Percentiles rank a stretch among this genome's conserved stretches.
Evolutionary conservation across 37 sponge, comb jelly and placozoan species (phyloP).

Genomic region (Agelas oroides): DNA sequence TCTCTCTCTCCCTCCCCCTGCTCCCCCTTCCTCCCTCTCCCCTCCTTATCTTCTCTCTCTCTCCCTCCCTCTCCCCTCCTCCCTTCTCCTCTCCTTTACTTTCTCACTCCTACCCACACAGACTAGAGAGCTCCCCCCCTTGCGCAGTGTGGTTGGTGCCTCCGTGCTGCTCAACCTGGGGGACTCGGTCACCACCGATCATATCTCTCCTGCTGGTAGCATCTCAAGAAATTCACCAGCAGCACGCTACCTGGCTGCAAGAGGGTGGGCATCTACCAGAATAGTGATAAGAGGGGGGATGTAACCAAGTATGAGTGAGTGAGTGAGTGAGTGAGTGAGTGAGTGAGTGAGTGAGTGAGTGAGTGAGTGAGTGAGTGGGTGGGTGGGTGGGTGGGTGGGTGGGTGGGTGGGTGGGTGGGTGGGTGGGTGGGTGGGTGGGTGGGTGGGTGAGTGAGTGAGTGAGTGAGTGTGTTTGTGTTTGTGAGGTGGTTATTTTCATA

Average conservation of each 20-base stretch:
- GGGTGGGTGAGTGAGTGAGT: too few species aligned
- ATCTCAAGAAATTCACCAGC: slow-evolving; percentile 93
- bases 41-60: too few species aligned
- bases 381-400: too few species aligned
- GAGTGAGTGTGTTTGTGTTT: too few species aligned
- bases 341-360: too few species aligned
- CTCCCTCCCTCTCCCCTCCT: background rate
- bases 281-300: background rate
- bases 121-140: slow-evolving; percentile 50
- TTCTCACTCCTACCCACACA: slow-evolving; percentile 1
- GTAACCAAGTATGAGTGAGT: too few species aligned
- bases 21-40: background rate
- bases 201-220: slow-evolving; percentile 94
- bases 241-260: slow-evolving; percentile 78
- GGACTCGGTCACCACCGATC: slow-evolving; percentile 95
- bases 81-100: background rate
- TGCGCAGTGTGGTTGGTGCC: slow-evolving; percentile 53
- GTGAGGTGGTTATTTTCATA: too few species aligned
- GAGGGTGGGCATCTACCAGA: slow-evolving; percentile 62
- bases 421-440: too few species aligned
- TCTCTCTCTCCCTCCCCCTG: background rate
- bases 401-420: too few species aligned
- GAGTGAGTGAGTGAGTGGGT: too few species aligned
- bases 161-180: slow-evolving; percentile 85
- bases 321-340: too few species aligned